Base-by-base conservation (phyloP, 1,140 invertebrate genomes). In the Chironomus striatipennis region DNA sequence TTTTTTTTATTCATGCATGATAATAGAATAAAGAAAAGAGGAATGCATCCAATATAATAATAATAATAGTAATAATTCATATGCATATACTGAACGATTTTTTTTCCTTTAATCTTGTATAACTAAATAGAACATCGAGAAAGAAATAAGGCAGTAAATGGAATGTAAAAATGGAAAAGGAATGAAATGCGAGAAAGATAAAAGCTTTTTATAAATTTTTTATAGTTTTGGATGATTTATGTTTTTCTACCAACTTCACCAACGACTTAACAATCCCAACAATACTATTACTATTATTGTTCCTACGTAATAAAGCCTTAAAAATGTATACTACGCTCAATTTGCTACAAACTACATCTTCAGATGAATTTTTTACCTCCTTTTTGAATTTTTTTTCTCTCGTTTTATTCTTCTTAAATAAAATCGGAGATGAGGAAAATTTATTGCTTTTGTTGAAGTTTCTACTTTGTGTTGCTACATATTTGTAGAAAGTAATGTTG, bases 341-440 rank as follows among this genome's bases (percentile, higher is more conserved):
- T 57, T 57, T 57, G 47, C 47, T 57, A 57, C 47, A 57, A 57
- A 57, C 47, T 57, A 57, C 47, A n/a, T 57, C 47, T 57, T 57
- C 4, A 10, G 47, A 57, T 57, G n/a, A 57, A 57, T 12, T 57
- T 57, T 57, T 57, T n/a, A 34, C n/a, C 47, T 57, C 43, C 43
- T 15, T 57, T 57, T 57, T 57, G n/a, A n/a, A n/a, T n/a, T 47
- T 15, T 47, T 15, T 4, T 47, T 47, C 43, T 47, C 43, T 47
- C 42, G 2, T 47, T 47, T 47, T 15, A 12, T 57, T 57, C 12
- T 57, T 57, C n/a, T 57, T 15, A 10, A 57, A 47, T 10, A 9
- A 47, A 15, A 57, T 12, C 47, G 47, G 47, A 57, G 47, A 15
- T 57, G 47, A 57, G 47, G 12, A 57, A 57, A 57, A 57, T 57